phyloP scores from a whole-genome alignment of 1,140 invertebrate genomes.

The Formica exsecta region DNA sequence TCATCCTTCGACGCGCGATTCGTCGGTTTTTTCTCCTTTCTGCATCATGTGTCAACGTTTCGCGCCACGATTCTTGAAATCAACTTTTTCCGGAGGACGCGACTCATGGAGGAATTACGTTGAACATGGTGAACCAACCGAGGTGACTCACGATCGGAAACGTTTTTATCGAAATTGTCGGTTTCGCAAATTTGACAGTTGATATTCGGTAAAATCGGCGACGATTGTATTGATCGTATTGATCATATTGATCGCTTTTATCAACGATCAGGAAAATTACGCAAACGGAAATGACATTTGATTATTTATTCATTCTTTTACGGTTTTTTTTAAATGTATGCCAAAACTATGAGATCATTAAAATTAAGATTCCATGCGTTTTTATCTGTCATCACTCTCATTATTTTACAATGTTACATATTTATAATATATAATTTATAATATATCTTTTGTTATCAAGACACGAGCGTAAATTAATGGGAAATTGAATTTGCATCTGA shows the following conservation, averaged over 20 bases:
- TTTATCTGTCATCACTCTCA: too few relatives aligned
- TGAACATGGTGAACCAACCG: background rate
- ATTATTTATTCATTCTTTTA: background rate
- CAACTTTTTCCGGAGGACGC: background rate
- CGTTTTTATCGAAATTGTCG: background rate
- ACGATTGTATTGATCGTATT: background rate
- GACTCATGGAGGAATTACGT: background rate
- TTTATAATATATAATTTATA: background rate
- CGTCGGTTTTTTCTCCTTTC: background rate
- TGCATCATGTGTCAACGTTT: background rate
- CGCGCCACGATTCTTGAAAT: background rate
- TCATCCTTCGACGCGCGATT: background rate
- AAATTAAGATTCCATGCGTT: background rate
- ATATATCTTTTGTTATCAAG: background rate
- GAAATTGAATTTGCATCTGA: background rate
- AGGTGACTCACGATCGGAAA: background rate
- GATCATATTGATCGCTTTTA: background rate
- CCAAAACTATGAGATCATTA: background rate
- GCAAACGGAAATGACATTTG: background rate
- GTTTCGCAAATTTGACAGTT: conserved; percentile 43
- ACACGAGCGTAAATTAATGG: background rate
- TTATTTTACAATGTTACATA: background rate
- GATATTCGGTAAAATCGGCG: background rate
- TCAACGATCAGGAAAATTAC: conserved; percentile 17
- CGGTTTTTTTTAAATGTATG: background rate